These are phyloP conservation scores for Campoletis sonorensis DNA, from an alignment of 1,140 invertebrate species.

Conservation along the genomic window DNA sequence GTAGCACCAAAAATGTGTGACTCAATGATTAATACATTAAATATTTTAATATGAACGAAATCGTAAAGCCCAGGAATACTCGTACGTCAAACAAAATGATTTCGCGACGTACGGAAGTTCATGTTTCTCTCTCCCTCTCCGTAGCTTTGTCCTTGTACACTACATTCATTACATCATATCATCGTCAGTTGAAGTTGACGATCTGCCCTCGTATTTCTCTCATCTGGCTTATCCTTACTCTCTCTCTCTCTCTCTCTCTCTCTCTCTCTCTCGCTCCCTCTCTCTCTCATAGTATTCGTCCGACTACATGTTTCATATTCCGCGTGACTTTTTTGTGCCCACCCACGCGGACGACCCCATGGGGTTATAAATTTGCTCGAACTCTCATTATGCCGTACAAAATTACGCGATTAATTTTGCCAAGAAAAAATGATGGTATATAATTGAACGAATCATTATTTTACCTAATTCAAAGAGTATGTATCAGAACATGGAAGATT, in stretches of 20 bases:
- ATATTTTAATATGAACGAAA: neutral
- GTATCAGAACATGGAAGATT: too few species aligned
- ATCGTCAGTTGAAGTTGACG: neutral
- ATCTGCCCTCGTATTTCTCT: neutral
- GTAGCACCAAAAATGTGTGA: neutral
- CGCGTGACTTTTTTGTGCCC: constrained; percentile 29
- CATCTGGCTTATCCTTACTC: neutral
- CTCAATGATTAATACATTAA: neutral
- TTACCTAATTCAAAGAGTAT: too few species aligned
- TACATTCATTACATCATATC: constrained; percentile 52
- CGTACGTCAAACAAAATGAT: constrained; percentile 30
- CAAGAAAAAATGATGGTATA: too few species aligned
- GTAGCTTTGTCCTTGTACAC: constrained; percentile 45
- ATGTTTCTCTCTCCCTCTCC: neutral
- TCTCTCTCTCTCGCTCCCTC: neutral
- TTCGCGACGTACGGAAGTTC: constrained; percentile 58
- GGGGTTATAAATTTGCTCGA: constrained; percentile 9
- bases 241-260: neutral
- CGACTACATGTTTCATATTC: neutral
- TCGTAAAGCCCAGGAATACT: too few species aligned
- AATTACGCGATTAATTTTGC: neutral
- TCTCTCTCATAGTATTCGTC: neutral
- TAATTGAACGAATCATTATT: too few species aligned
- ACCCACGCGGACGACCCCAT: constrained; percentile 28
- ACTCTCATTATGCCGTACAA: neutral